Conservation (phyloP, 2,797 vertebrate species). For the Pitangus sulphuratus region DNA sequence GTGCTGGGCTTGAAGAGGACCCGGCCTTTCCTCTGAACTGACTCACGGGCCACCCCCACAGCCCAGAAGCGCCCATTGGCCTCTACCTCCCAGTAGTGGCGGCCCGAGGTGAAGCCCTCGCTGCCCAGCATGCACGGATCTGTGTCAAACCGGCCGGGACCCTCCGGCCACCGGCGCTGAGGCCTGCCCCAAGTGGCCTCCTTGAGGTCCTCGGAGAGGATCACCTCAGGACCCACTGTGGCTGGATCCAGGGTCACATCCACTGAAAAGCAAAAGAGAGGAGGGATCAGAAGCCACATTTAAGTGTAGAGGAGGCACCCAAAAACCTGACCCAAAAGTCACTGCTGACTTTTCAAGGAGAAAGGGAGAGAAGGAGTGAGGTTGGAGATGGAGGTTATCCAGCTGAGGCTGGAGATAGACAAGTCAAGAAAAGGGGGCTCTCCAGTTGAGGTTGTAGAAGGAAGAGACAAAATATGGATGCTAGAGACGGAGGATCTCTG, state of each 20-base stretch:
- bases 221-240: conserved; percentile 27
- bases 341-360: background rate
- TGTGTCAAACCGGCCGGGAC: background rate
- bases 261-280: background rate
- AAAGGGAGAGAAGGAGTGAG: background rate
- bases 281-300: background rate
- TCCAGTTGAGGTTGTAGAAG: background rate
- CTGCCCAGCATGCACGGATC: conserved; percentile 28
- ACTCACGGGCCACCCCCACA: background rate
- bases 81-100: conserved; percentile 51
- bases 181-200: conserved; percentile 26
- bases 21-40: background rate
- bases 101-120: conserved; percentile 4
- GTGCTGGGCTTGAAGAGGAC: conserved; percentile 28
- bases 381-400: background rate
- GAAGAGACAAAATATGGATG: background rate
- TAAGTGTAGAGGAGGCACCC: rapidly evolving
- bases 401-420: rapidly evolving
- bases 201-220: conserved; percentile 34
- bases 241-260: conserved; percentile 12
- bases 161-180: rapidly evolving
- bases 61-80: conserved; percentile 26
- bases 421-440: background rate
- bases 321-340: background rate
- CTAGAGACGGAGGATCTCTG: background rate